Evolutionary conservation across 2,113 vertebrate species (phyloP), one percentile per base, ranked within the genome.

Genomic region (Pygoscelis antarcticus): DNA sequence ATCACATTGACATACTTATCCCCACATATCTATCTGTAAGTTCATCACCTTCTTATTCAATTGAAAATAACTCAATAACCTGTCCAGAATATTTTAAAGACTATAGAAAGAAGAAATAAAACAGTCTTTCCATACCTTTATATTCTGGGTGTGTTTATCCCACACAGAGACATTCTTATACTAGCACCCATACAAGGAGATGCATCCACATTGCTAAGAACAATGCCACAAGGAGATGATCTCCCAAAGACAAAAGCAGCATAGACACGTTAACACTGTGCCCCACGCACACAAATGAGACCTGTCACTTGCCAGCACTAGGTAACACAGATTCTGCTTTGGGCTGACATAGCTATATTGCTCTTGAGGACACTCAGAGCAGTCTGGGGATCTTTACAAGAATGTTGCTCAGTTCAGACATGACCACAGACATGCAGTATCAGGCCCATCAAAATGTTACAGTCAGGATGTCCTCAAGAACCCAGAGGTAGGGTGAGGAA

Each of bases 281-380:
- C 42, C 60, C 61, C 78, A 20, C 0, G 2, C 90, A 87, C 81
- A 11, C 16, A 89, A 84, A 75, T 54, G 40, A 54, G 69, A 82
- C 16, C 60, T 91, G 87, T 91, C 92, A 87, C 29, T 77, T 91
- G 81, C 90, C 69, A 82, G 60, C 76, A 77, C 12, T 52, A 77
- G 49, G 76, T 65, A 65, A 64, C 42, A 42, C 27, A 38, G 42
- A 11, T 40, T 83, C 83, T 86, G 61, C 83, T 90, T 55, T 72
- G 80, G 40, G 57, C 80, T 94, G 57, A 64, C 44, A 68, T 5
- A 29, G 38, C 61, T 90, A 8, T 38, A 29, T 12, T 83, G 47
- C 40, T 90, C 66, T 75, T 34, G 32, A 95, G 89, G 47, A 83
- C 76, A 68, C 25, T 70, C 46, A 49, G 22, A 82, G 42, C 36